These are phyloP conservation scores for Gallirallus australis DNA, from an alignment of 2,797 vertebrate genomes.

Conservation along the genomic window DNA sequence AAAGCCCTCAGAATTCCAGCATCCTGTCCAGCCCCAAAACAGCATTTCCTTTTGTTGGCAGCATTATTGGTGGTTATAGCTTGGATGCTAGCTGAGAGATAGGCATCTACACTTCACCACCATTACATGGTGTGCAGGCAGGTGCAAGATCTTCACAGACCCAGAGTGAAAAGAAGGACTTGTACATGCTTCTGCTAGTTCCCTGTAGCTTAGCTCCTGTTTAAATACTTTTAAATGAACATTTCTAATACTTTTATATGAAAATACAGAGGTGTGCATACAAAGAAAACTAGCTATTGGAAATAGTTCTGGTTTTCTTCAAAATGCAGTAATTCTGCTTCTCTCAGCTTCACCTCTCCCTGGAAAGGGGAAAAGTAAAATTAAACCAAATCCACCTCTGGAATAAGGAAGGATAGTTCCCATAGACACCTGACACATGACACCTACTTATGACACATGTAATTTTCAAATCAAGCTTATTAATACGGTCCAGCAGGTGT, in stretches of 20 bases:
- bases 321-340: neutral
- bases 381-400: neutral
- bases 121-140: neutral
- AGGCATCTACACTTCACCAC: neutral
- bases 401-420: neutral
- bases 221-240: neutral
- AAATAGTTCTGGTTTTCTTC: neutral
- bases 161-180: neutral
- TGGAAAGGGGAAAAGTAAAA: neutral
- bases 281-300: neutral
- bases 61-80: neutral
- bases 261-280: neutral
- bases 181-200: neutral
- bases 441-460: neutral
- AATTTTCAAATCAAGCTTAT: neutral
- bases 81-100: neutral
- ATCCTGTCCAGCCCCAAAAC: neutral
- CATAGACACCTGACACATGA: neutral
- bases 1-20: neutral
- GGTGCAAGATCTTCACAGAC: neutral
- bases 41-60: neutral
- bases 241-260: neutral
- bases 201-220: neutral
- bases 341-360: neutral
- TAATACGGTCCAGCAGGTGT: neutral